These are phyloP conservation scores for Scrobipalpa costella DNA, from an alignment of 2,888 invertebrate genomes.

Conservation along the genomic window DNA sequence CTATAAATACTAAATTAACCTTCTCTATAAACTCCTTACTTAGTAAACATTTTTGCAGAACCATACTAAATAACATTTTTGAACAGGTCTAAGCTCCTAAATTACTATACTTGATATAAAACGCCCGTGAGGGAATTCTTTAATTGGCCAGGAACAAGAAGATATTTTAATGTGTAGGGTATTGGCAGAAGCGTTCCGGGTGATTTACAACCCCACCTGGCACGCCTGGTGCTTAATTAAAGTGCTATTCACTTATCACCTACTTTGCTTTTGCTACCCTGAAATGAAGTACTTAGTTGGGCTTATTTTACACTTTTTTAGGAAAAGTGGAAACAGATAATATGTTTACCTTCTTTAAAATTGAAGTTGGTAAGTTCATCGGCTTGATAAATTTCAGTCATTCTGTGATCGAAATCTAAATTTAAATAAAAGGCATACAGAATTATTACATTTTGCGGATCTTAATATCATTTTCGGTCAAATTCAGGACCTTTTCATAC, in stretches of 20 bases:
- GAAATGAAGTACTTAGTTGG: no score
- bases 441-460: neutral
- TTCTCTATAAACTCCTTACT: no score
- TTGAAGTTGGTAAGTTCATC: no score
- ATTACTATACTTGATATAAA: slow-evolving; percentile 3
- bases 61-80: neutral
- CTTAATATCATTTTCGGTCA: neutral
- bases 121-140: slow-evolving; percentile 1
- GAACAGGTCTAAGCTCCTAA: neutral
- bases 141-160: slow-evolving; percentile 13
- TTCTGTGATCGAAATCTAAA: no score
- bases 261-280: slow-evolving; percentile 4
- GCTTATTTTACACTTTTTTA: no score
- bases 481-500: neutral
- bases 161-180: slow-evolving; percentile 27
- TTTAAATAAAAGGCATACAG: no score
- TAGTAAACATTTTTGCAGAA: neutral
- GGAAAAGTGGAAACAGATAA: no score
- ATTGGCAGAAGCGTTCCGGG: slow-evolving; percentile 36
- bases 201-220: slow-evolving; percentile 41
- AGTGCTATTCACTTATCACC: slow-evolving; percentile 37
- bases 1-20: no score
- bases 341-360: no score
- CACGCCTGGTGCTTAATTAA: slow-evolving; percentile 42
- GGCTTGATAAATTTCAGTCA: no score